Evolutionary conservation across 1,140 invertebrate species (phyloP).

Genomic region (Sycobia sp.): DNA sequence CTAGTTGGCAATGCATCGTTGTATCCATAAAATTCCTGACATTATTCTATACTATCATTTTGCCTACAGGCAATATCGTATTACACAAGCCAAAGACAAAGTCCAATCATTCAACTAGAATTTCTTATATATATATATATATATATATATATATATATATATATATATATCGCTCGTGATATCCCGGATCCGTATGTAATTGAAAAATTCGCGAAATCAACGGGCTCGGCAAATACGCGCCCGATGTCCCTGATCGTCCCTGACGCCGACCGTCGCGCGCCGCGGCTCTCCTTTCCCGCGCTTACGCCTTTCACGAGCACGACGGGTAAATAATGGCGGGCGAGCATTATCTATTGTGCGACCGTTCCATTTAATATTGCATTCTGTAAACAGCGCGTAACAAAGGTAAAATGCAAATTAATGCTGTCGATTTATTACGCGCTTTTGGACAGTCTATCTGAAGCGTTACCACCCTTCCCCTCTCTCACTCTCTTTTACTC

Average conservation of each 20-base stretch:
- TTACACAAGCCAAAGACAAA: too few relatives aligned
- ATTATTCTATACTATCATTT: too few relatives aligned
- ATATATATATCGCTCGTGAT: too few relatives aligned
- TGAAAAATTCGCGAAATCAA: too few relatives aligned
- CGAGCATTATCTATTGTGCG: conserved; percentile 61
- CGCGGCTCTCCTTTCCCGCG: background rate
- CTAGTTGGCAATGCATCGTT: too few relatives aligned
- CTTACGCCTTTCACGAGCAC: conserved; percentile 32
- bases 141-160: too few relatives aligned
- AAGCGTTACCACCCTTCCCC: conserved; percentile 42
- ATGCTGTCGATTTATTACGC: conserved; percentile 62
- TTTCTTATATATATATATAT: too few relatives aligned
- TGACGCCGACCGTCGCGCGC: background rate
- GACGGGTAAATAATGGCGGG: conserved; percentile 58
- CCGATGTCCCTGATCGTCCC: background rate
- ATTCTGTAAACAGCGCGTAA: conserved; percentile 59
- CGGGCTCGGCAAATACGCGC: background rate
- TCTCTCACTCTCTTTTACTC: conserved; percentile 24
- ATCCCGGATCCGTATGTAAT: too few relatives aligned
- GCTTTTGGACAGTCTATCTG: conserved; percentile 53
- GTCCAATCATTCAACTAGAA: too few relatives aligned
- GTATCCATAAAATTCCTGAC: too few relatives aligned
- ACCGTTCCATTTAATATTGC: conserved; percentile 63
- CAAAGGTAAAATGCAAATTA: conserved; percentile 63
- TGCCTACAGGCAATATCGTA: too few relatives aligned